These are phyloP conservation scores for Lycophotia porphyrea DNA, from an alignment of 2,888 invertebrate genomes.

Conservation along the genomic window DNA sequence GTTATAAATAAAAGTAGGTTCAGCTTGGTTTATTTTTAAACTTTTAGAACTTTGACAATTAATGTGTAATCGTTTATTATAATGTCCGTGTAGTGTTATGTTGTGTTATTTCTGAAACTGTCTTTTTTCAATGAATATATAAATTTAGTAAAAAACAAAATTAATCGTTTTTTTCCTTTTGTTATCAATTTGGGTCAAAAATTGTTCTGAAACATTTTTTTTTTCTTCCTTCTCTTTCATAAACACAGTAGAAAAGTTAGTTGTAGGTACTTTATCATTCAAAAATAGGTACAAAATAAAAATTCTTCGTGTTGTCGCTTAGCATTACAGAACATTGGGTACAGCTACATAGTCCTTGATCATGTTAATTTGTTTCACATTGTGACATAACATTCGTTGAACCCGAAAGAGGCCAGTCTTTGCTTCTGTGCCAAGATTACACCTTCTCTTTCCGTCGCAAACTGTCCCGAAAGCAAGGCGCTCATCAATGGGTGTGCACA, in stretches of 20 bases:
- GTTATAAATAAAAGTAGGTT: no score
- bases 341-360: neutral
- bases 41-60: neutral
- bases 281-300: no score
- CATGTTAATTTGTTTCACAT: conserved; percentile 17
- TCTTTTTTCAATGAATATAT: neutral
- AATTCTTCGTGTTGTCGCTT: neutral
- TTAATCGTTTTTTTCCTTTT: neutral
- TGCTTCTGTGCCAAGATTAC: conserved; percentile 24
- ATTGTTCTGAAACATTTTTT: neutral
- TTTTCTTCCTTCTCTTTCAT: neutral
- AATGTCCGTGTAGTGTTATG: no score
- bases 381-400: conserved; percentile 19
- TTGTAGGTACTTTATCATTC: neutral
- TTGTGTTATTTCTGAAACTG: neutral
- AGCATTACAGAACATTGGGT: neutral
- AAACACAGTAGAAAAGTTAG: neutral
- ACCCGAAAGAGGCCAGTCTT: conserved; percentile 35
- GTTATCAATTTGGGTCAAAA: neutral
- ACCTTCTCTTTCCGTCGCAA: conserved; percentile 43
- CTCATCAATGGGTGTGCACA: conserved; percentile 45
- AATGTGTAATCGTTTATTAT: neutral
- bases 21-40: no score
- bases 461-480: no score
- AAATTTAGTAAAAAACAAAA: neutral